Evolutionary conservation across 2,113 vertebrate genomes (phyloP).

Genomic region (Hystrix brachyura): DNA sequence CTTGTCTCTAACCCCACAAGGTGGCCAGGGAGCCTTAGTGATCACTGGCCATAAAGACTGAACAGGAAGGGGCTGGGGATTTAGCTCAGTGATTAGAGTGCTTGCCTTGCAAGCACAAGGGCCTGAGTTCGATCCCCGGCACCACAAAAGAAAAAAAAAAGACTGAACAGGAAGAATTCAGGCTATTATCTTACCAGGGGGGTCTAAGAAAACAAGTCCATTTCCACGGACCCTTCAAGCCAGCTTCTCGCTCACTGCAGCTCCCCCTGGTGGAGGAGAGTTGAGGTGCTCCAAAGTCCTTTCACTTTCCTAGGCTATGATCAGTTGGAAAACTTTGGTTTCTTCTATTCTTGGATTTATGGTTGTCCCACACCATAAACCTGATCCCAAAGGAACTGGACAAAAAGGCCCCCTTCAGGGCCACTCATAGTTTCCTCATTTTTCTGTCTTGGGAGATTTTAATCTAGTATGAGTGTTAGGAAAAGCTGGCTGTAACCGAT

Average conservation of each 20-base stretch:
- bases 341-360: neutral
- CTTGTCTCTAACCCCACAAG: neutral
- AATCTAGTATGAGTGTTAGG: neutral
- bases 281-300: neutral
- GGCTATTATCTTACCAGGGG: neutral
- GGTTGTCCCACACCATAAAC: neutral
- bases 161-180: neutral
- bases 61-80: too few species aligned
- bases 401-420: neutral
- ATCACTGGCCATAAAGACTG: neutral
- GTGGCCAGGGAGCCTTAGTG: neutral
- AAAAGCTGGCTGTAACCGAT: neutral
- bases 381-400: neutral
- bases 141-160: too few species aligned
- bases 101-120: too few species aligned
- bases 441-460: neutral
- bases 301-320: neutral
- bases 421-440: neutral
- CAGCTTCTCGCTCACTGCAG: neutral
- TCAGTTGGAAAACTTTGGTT: neutral
- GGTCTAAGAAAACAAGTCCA: too few species aligned
- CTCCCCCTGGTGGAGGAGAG: neutral
- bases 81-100: too few species aligned
- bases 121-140: too few species aligned
- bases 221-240: neutral